These are phyloP conservation scores for Aspidoscelis tigris DNA, from an alignment of 2,113 vertebrate genomes.

Conservation along the genomic window DNA sequence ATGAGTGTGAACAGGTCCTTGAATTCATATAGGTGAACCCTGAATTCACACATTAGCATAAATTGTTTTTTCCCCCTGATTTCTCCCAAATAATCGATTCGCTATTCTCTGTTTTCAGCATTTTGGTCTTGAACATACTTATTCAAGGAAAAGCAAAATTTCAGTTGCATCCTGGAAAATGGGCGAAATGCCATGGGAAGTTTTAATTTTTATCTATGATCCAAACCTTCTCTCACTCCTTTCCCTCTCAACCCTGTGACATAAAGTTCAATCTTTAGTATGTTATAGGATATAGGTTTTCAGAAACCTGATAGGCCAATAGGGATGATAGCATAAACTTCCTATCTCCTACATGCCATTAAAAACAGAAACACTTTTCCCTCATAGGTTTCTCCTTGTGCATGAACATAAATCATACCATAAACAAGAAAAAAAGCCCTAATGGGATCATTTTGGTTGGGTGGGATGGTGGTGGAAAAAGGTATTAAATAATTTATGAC, in stretches of 20 bases:
- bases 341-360: slow-evolving; percentile 46
- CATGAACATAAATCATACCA: slow-evolving; percentile 29
- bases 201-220: slow-evolving; percentile 50
- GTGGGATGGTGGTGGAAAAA: neutral
- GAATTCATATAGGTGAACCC: neutral
- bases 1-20: too few relatives aligned
- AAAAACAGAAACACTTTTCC: slow-evolving; percentile 58
- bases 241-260: slow-evolving; percentile 38
- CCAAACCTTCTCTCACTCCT: slow-evolving; percentile 45
- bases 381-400: slow-evolving; percentile 54
- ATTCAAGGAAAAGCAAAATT: slow-evolving; percentile 23
- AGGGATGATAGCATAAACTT: slow-evolving; percentile 52
- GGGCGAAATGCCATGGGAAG: neutral
- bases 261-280: neutral
- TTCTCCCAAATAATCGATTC: neutral
- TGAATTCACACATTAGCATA: neutral
- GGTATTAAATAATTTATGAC: slow-evolving; percentile 59
- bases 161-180: slow-evolving; percentile 32
- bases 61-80: too few relatives aligned
- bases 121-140: slow-evolving; percentile 45
- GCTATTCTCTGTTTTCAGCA: neutral
- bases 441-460: neutral
- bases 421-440: slow-evolving; percentile 59
- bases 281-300: slow-evolving; percentile 47
- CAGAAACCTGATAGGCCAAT: slow-evolving; percentile 62